These are phyloP conservation scores for Strigamia transsilvanica DNA, from an alignment of 2,888 invertebrate genomes.

Conservation along the genomic window DNA sequence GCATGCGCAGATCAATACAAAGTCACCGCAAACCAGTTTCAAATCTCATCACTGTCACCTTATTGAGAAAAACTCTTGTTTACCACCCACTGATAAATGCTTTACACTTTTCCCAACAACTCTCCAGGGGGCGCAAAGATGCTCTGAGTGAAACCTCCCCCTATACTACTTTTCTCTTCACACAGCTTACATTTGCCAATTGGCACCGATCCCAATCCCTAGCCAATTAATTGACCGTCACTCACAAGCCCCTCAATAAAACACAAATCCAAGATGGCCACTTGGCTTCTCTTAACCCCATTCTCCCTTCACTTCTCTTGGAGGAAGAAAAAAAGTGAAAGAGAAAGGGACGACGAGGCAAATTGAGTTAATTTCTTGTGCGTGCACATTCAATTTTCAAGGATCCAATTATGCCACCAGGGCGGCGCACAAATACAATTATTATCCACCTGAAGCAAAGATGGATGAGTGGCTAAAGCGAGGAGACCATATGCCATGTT, in stretches of 20 bases:
- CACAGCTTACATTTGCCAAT: constrained; percentile 4
- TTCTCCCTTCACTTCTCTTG: too few relatives aligned
- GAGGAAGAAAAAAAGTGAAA: neutral
- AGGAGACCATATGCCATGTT: neutral
- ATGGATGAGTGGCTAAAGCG: neutral
- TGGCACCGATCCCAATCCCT: constrained; percentile 31
- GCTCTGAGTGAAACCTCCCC: neutral
- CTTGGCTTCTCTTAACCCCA: constrained; percentile 8
- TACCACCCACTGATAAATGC: constrained; percentile 35
- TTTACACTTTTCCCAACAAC: constrained; percentile 36
- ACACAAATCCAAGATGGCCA: constrained; percentile 38
- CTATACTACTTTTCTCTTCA: neutral
- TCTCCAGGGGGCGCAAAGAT: neutral
- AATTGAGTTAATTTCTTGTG: constrained; percentile 37
- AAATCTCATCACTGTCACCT: constrained; percentile 5
- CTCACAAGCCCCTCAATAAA: constrained; percentile 10
- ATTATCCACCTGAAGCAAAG: neutral
- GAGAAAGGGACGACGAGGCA: neutral
- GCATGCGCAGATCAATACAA: constrained; percentile 10
- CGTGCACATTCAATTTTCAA: constrained; percentile 42
- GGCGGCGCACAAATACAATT: constrained; percentile 24
- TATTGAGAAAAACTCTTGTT: constrained; percentile 24
- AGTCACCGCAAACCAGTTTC: constrained; percentile 3
- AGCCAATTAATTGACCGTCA: constrained; percentile 35
- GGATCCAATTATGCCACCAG: constrained; percentile 41